A percentile compares a stretch with the other conserved stretches of the same genome.
phyloP scores from a whole-genome alignment of 2,113 vertebrate genomes.

The Clarias batrachus region DNA sequence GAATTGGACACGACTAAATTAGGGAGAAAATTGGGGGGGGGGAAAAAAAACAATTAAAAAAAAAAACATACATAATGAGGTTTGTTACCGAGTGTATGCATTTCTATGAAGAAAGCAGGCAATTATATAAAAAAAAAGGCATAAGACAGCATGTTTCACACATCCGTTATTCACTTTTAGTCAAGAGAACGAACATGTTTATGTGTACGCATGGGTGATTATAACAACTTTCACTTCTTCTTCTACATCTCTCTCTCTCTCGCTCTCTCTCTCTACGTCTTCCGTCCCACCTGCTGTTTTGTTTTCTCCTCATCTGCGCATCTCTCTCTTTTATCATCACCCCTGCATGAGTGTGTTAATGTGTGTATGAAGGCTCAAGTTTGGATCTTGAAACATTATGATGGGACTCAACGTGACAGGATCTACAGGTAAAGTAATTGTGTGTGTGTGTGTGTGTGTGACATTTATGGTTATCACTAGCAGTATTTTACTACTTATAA shows the following conservation, averaged over 20 bases:
- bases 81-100: no score
- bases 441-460: background rate
- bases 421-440: background rate
- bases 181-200: conserved; percentile 13
- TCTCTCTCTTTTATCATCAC: background rate
- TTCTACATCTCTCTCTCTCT: background rate
- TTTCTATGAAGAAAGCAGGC: background rate
- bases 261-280: conserved; percentile 26
- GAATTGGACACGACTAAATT: no score
- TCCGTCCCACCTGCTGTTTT: conserved; percentile 33
- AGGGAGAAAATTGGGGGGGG: no score
- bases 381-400: background rate
- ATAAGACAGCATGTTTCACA: background rate
- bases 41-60: no score
- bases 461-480: background rate
- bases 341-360: background rate
- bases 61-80: background rate
- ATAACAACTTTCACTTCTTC: conserved; percentile 39
- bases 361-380: background rate
- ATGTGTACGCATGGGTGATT: conserved; percentile 10
- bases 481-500: background rate
- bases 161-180: background rate
- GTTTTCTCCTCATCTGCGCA: background rate
- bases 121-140: background rate
- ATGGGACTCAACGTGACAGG: background rate